These are phyloP conservation scores for Mimachlamys varia DNA, from an alignment of 2,888 invertebrate genomes.

Conservation along the genomic window DNA sequence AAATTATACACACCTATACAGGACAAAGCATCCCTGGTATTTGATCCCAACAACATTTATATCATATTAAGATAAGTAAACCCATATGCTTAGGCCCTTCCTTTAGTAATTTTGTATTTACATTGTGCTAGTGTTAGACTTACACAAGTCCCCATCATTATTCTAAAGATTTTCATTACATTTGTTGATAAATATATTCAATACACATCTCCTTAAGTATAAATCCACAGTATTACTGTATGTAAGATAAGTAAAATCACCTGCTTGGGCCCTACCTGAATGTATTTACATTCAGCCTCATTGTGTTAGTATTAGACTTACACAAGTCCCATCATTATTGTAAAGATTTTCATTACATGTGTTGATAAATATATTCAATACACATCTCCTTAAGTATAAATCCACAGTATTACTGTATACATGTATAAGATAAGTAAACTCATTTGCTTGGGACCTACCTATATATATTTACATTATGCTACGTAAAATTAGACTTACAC, in stretches of 20 bases:
- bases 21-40: neutral
- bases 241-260: no score
- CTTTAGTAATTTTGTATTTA: neutral
- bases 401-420: no score
- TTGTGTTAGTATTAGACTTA: no score
- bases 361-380: no score
- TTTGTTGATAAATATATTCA: neutral
- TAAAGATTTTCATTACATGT: no score
- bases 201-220: no score
- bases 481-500: neutral
- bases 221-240: no score
- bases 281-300: no score
- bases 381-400: no score
- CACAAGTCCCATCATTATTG: no score
- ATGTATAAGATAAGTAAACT: neutral
- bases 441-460: neutral
- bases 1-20: constrained; percentile 1
- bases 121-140: neutral
- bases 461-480: neutral
- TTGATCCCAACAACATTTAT: neutral
- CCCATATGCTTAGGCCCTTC: neutral
- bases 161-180: neutral
- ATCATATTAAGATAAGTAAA: neutral
- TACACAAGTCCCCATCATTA: neutral
- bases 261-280: no score